Percentiles rank a stretch among this genome's conserved stretches.
Evolutionary conservation across 2,113 vertebrate species (phyloP).

Genomic region (Oreochromis tanganicae): DNA sequence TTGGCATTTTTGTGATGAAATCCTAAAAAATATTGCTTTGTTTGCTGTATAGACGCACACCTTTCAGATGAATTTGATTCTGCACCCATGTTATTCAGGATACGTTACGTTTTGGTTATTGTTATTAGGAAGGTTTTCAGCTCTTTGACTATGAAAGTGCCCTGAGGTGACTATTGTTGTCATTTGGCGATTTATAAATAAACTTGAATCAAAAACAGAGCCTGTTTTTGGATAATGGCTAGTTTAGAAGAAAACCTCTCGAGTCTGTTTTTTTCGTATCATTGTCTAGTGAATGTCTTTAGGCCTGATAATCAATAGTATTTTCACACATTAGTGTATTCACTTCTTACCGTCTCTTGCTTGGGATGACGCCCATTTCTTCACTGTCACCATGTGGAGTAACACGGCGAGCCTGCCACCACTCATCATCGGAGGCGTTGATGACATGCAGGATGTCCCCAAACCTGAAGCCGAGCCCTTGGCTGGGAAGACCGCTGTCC

Average conservation of each 20-base stretch:
- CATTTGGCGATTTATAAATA: background rate
- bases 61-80: background rate
- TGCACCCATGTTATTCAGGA: background rate
- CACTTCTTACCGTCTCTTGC: conserved; percentile 85
- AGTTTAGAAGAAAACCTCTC: background rate
- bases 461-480: conserved; percentile 93
- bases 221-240: background rate
- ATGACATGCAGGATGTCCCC: conserved; percentile 96
- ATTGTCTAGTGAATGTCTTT: background rate
- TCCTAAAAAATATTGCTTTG: background rate
- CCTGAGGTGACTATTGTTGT: background rate
- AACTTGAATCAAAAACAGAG: background rate
- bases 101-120: background rate
- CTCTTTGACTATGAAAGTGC: background rate
- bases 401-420: conserved; percentile 94
- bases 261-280: background rate
- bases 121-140: background rate
- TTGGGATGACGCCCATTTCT: conserved; percentile 97
- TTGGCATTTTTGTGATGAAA: background rate
- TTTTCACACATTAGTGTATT: background rate
- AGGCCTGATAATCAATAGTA: background rate
- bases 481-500: conserved; percentile 95
- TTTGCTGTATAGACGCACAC: background rate
- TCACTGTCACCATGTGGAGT: conserved; percentile 91
- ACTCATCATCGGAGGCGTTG: conserved; percentile 94